Percentiles rank a stretch among this genome's conserved stretches.
These are phyloP conservation scores for Pollenia labialis DNA, from an alignment of 2,888 invertebrate genomes.

Conservation along the genomic window DNA sequence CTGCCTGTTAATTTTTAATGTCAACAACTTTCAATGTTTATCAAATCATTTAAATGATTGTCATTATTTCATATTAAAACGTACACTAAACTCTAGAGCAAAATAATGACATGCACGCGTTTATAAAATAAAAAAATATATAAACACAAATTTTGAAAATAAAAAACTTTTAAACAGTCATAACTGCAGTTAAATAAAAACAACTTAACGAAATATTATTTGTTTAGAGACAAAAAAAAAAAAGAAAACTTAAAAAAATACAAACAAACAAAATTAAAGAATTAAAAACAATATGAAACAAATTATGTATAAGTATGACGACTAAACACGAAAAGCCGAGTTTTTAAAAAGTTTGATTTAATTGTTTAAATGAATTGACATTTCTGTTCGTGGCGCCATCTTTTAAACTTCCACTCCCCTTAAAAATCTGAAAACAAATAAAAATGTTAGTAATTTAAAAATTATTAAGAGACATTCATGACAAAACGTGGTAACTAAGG, in stretches of 20 bases:
- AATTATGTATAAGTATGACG: background rate
- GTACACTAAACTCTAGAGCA: constrained; percentile 20
- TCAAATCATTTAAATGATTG: constrained; percentile 44
- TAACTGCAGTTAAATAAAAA: constrained; percentile 62
- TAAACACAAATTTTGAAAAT: background rate
- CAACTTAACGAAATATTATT: constrained; percentile 45
- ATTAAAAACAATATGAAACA: constrained; percentile 10
- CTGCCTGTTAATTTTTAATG: constrained; percentile 46
- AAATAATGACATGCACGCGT: constrained; percentile 61
- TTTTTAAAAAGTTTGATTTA: constrained; percentile 54
- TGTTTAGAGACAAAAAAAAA: constrained; percentile 30
- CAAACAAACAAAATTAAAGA: background rate
- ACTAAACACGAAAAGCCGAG: constrained; percentile 46
- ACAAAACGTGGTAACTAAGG: background rate
- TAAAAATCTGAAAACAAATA: background rate
- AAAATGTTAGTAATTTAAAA: background rate
- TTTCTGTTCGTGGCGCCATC: constrained; percentile 43
- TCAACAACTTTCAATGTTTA: constrained; percentile 56
- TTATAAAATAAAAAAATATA: constrained; percentile 11
- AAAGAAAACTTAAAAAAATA: constrained; percentile 35
- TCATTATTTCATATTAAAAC: constrained; percentile 36
- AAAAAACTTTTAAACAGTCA: constrained; percentile 49
- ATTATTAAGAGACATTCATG: background rate
- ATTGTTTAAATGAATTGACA: constrained; percentile 53
- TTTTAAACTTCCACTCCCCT: constrained; percentile 10